These are phyloP conservation scores for Drosophila sproati DNA, from an alignment of 1,140 invertebrate genomes.

Conservation along the genomic window DNA sequence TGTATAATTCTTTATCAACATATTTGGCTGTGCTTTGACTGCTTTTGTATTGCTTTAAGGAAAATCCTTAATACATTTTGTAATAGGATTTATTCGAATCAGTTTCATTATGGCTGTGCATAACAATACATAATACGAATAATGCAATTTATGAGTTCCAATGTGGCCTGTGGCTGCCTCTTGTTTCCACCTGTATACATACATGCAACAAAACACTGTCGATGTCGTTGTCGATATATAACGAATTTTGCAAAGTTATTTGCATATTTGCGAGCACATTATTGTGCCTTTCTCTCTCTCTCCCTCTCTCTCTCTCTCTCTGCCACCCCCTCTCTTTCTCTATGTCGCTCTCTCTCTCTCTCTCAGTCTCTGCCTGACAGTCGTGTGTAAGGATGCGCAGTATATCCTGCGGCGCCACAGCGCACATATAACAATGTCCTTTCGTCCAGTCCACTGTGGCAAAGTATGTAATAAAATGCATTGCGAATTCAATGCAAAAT, in stretches of 20 bases:
- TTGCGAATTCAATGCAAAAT: slow-evolving; percentile 63
- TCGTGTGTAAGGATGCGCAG: slow-evolving; percentile 72
- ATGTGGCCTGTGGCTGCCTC: slow-evolving; percentile 17
- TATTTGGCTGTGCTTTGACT: slow-evolving; percentile 1
- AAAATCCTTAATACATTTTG: slow-evolving; percentile 22
- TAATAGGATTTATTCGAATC: slow-evolving; percentile 45
- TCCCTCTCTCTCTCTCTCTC: slow-evolving; percentile 9
- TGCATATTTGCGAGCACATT: slow-evolving; percentile 70
- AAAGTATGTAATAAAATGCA: slow-evolving; percentile 62
- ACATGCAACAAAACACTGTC: background rate
- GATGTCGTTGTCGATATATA: slow-evolving; percentile 50
- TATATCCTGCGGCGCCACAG: slow-evolving; percentile 71
- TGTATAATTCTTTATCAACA: background rate
- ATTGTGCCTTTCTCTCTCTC: slow-evolving; percentile 16
- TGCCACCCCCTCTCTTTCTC: background rate
- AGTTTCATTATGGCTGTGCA: slow-evolving; percentile 37
- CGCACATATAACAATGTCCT: slow-evolving; percentile 32
- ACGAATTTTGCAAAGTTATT: slow-evolving; percentile 71
- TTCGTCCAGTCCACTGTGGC: background rate
- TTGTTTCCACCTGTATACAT: background rate
- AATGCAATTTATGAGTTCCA: slow-evolving; percentile 55
- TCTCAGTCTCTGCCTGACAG: slow-evolving; percentile 8
- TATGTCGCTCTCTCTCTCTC: background rate
- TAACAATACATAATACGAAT: slow-evolving; percentile 44
- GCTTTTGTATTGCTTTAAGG: slow-evolving; percentile 23